Evolutionary conservation across 2,113 vertebrate species (phyloP).

Genomic region (Ailurus styani): DNA sequence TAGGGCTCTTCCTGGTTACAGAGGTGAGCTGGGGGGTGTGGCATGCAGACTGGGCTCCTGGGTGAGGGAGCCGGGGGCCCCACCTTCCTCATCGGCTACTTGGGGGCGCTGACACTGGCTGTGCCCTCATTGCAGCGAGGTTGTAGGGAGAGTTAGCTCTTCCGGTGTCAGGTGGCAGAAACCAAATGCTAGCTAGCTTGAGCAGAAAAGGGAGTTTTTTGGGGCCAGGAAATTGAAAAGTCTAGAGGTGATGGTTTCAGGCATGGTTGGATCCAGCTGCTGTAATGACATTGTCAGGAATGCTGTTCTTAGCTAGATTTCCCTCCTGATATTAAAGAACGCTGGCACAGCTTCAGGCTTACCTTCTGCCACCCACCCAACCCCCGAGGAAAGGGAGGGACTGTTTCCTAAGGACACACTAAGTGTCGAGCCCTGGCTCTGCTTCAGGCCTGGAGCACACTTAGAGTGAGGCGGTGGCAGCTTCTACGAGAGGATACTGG

Average conservation of each 20-base stretch:
- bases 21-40: constrained; percentile 80
- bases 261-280: background rate
- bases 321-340: background rate
- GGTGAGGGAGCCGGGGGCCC: background rate
- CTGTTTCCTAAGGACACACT: background rate
- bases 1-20: constrained; percentile 89
- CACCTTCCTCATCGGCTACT: background rate
- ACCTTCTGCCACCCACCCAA: background rate
- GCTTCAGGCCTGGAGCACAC: background rate
- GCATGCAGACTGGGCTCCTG: background rate
- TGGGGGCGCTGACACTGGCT: background rate
- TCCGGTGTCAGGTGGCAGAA: background rate
- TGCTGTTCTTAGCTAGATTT: background rate
- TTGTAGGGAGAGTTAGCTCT: background rate
- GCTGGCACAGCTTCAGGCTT: too few relatives aligned
- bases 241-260: background rate
- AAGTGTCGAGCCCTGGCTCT: background rate
- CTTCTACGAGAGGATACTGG: background rate
- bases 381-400: background rate
- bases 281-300: background rate
- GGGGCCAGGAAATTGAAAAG: background rate
- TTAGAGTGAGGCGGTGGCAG: background rate
- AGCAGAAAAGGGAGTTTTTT: background rate
- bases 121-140: rapidly evolving
- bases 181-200: background rate